Percentiles rank a stretch among this genome's conserved stretches.
phyloP scores from a whole-genome alignment of 2,888 invertebrate genomes.

The Caenorhabditis becei region DNA sequence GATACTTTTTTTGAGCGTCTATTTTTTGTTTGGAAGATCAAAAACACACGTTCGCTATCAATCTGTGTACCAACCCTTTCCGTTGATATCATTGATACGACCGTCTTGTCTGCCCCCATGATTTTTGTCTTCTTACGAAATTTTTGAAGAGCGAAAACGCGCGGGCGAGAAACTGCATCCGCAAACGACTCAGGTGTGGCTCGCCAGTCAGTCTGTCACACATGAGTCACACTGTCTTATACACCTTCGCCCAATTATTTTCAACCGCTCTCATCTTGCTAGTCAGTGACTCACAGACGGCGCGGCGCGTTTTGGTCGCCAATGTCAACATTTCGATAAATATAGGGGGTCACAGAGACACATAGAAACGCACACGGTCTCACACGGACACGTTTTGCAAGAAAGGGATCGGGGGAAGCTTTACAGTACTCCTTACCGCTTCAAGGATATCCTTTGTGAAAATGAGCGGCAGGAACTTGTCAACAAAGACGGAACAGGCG shows the following conservation, averaged over 20 bases:
- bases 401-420: slow-evolving; percentile 4
- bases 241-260: slow-evolving; percentile 24
- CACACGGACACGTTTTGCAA: slow-evolving; percentile 34
- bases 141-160: slow-evolving; percentile 13
- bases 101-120: slow-evolving; percentile 23
- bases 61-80: slow-evolving; percentile 25
- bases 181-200: slow-evolving; percentile 13
- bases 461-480: slow-evolving; percentile 70
- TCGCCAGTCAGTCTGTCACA: slow-evolving; percentile 38
- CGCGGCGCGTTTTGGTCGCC: slow-evolving; percentile 55
- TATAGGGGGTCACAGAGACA: slow-evolving; percentile 46
- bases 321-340: slow-evolving; percentile 59
- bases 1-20: slow-evolving; percentile 13
- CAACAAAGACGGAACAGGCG: slow-evolving; percentile 89
- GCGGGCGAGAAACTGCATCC: slow-evolving; percentile 13
- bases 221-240: slow-evolving; percentile 44
- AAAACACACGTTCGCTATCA: slow-evolving; percentile 42
- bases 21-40: slow-evolving; percentile 34
- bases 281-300: slow-evolving; percentile 53
- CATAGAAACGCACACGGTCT: slow-evolving; percentile 17
- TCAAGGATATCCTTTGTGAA: slow-evolving; percentile 72
- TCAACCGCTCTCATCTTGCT: slow-evolving; percentile 20
- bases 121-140: slow-evolving; percentile 37
- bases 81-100: slow-evolving; percentile 45
- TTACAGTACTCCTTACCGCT: slow-evolving; percentile 67